Conservation (phyloP, 23 tunicate genomes). For the Styela clava region DNA sequence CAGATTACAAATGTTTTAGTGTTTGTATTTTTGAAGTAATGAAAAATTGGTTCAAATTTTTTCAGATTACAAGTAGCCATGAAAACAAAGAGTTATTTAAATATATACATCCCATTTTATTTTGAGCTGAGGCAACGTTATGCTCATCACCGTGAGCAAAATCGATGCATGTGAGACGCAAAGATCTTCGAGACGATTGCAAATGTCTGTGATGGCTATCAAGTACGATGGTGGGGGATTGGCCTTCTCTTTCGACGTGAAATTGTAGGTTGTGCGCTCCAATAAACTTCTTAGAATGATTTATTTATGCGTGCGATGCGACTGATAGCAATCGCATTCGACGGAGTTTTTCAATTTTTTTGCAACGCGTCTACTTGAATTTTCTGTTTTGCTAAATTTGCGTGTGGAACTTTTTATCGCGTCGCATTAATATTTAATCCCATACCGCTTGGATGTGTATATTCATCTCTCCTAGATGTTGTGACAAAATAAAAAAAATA, state of each 20-base stretch:
- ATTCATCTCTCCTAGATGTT: too few relatives aligned
- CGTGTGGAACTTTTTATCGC: not conserved
- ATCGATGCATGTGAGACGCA: not conserved
- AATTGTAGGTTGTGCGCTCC: not conserved
- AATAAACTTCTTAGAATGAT: not conserved
- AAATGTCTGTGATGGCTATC: not conserved
- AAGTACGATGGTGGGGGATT: not conserved
- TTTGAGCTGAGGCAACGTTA: too few relatives aligned
- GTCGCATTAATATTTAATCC: not conserved
- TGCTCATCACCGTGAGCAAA: too few relatives aligned
- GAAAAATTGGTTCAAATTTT: too few relatives aligned
- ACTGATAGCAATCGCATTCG: not conserved
- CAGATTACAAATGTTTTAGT: too few relatives aligned
- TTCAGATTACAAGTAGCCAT: too few relatives aligned
- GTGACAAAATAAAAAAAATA: too few relatives aligned
- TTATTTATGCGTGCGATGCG: not conserved
- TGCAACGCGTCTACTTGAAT: not conserved
- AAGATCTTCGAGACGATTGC: not conserved
- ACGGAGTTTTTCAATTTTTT: too few relatives aligned
- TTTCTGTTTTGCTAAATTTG: not conserved
- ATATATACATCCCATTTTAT: too few relatives aligned
- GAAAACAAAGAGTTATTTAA: too few relatives aligned
- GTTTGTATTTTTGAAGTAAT: too few relatives aligned
- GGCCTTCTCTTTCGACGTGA: not conserved
- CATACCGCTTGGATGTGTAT: too few relatives aligned